Conservation (phyloP, 2,113 vertebrate genomes). For the Triplophysa dalaica region DNA sequence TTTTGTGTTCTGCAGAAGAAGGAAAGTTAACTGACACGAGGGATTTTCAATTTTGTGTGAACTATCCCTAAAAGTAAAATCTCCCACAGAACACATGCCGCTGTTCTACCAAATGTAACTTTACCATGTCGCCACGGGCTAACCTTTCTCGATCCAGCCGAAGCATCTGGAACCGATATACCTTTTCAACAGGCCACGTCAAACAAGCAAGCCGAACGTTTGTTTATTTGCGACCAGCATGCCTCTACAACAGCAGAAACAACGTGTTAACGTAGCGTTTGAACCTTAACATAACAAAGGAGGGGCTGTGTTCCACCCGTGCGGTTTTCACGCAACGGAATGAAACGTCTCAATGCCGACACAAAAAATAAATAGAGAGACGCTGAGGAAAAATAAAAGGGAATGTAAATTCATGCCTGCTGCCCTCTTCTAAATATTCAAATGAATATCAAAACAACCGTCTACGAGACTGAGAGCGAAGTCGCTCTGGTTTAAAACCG, state of each 20-base stretch:
- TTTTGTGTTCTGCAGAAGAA: not conserved
- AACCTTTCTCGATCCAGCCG: slow-evolving; percentile 40
- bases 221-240: slow-evolving; percentile 52
- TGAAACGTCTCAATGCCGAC: not conserved
- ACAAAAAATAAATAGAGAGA: not conserved
- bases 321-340: slow-evolving; percentile 5
- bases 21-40: no score
- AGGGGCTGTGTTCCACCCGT: not conserved
- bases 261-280: slow-evolving; percentile 41
- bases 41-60: not conserved
- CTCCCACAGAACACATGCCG: not conserved
- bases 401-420: not conserved
- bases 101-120: slow-evolving; percentile 28
- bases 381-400: not conserved
- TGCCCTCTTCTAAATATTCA: not conserved
- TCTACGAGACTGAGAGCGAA: not conserved
- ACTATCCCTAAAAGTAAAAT: not conserved
- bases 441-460: slow-evolving; percentile 2
- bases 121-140: slow-evolving; percentile 28
- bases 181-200: slow-evolving; percentile 39
- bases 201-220: slow-evolving; percentile 36
- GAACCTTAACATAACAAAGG: slow-evolving; percentile 16
- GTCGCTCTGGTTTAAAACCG: not conserved
- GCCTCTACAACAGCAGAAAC: slow-evolving; percentile 44
- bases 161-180: slow-evolving; percentile 53